A percentile compares a stretch with the other conserved stretches of the same genome.
Evolutionary conservation across 1,140 invertebrate species (phyloP).

Genomic region (Triops cancriformis): DNA sequence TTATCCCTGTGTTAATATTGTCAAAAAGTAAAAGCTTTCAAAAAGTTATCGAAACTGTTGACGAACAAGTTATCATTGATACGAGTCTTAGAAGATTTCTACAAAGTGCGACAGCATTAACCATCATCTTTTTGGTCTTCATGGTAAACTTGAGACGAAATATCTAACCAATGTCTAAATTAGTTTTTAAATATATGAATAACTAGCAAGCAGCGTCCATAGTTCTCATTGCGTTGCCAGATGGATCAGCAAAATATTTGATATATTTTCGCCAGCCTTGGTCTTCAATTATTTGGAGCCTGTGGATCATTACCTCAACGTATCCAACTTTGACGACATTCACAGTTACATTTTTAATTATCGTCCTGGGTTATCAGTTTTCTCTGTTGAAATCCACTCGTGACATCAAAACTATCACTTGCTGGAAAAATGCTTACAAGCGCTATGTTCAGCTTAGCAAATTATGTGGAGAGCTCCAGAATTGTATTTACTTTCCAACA

Average conservation of each 20-base stretch:
- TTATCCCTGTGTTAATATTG: too few species aligned
- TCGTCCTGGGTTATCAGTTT: too few species aligned
- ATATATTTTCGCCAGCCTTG: background rate
- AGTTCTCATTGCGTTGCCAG: background rate
- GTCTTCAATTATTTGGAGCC: background rate
- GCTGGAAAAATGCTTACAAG: too few species aligned
- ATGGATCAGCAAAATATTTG: background rate
- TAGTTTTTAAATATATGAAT: background rate
- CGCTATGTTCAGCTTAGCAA: too few species aligned
- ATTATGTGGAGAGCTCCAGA: too few species aligned
- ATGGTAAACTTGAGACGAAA: background rate
- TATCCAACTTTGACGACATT: too few species aligned
- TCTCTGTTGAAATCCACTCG: too few species aligned
- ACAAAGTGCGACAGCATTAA: background rate
- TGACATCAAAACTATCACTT: too few species aligned
- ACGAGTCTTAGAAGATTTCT: background rate
- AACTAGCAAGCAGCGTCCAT: background rate
- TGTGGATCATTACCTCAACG: too few species aligned
- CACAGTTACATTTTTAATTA: too few species aligned
- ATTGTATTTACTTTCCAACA: too few species aligned
- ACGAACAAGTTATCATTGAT: background rate
- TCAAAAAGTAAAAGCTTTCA: background rate
- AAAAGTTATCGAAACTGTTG: background rate
- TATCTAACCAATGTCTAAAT: background rate
- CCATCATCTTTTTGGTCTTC: background rate